Percentiles rank a stretch among this genome's conserved stretches.
Evolutionary conservation across 2,113 vertebrate species (phyloP).

Genomic region (Calidris pygmaea): DNA sequence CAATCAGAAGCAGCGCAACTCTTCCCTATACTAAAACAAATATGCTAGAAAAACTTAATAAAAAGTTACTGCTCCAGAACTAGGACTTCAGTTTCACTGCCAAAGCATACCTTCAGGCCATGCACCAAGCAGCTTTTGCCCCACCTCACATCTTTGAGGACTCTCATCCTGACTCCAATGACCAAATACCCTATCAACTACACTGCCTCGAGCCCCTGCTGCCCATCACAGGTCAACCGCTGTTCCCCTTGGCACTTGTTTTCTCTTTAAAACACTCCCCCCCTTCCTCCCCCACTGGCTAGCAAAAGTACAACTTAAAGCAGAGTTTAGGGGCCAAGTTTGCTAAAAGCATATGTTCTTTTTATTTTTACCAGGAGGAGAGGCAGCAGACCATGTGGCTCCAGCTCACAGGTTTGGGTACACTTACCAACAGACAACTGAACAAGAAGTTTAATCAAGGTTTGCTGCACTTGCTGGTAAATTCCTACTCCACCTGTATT

Average conservation of each 20-base stretch:
- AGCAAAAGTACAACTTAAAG: not conserved
- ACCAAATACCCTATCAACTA: not conserved
- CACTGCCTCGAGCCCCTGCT: not conserved
- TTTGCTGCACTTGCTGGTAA: not conserved
- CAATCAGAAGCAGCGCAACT: not conserved
- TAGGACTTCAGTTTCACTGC: accelerated
- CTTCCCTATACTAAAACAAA: not conserved
- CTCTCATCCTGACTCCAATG: not conserved
- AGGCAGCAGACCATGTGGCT: not conserved
- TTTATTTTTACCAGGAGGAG: not conserved
- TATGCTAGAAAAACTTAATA: not conserved
- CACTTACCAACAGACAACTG: not conserved
- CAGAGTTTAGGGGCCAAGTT: not conserved
- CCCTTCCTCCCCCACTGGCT: not conserved
- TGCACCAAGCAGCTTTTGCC: not conserved
- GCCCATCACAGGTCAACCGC: not conserved
- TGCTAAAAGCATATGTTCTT: not conserved
- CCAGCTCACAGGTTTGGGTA: not conserved
- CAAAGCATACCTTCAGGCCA: not conserved
- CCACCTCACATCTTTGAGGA: not conserved
- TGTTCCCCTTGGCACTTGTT: not conserved
- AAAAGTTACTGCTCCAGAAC: not conserved
- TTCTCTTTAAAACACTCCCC: not conserved
- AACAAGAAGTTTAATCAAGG: not conserved
- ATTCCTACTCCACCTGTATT: not conserved